Conservation (phyloP, 2,888 invertebrate genomes). For the Xestobium rufovillosum region DNA sequence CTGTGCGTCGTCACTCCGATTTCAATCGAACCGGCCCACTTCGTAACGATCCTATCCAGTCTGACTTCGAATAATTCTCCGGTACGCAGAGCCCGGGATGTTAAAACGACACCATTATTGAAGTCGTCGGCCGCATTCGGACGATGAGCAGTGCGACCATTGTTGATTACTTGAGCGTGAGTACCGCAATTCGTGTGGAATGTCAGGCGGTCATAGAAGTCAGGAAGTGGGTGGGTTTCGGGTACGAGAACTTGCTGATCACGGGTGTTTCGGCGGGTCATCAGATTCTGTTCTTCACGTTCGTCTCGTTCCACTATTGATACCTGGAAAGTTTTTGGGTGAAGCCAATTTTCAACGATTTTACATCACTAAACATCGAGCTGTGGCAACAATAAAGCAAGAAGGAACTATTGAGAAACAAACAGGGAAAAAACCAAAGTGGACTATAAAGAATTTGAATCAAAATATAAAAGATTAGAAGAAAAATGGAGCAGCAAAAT, state of each 20-base stretch:
- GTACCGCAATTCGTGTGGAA: constrained; percentile 90
- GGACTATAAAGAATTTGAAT: too few relatives aligned
- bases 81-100: constrained; percentile 72
- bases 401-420: too few relatives aligned
- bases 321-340: constrained; percentile 53
- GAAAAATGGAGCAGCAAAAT: too few relatives aligned
- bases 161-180: constrained; percentile 77
- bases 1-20: constrained; percentile 88
- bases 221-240: constrained; percentile 45
- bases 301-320: constrained; percentile 81
- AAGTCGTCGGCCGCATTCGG: constrained; percentile 91
- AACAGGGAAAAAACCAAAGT: too few relatives aligned
- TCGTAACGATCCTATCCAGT: constrained; percentile 79
- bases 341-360: too few relatives aligned
- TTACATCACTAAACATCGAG: too few relatives aligned
- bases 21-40: constrained; percentile 94
- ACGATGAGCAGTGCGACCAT: constrained; percentile 82
- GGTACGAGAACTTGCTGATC: constrained; percentile 41
- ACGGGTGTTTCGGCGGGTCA: constrained; percentile 58
- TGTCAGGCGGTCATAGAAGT: constrained; percentile 62
- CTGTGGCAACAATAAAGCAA: too few relatives aligned
- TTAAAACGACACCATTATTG: constrained; percentile 89
- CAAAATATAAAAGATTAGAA: too few relatives aligned
- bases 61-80: constrained; percentile 91
- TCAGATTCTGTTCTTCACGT: constrained; percentile 67